Percentiles rank a stretch among this genome's conserved stretches.
Evolutionary conservation across 2,113 vertebrate species (phyloP).

Genomic region (Tiliqua scincoides): DNA sequence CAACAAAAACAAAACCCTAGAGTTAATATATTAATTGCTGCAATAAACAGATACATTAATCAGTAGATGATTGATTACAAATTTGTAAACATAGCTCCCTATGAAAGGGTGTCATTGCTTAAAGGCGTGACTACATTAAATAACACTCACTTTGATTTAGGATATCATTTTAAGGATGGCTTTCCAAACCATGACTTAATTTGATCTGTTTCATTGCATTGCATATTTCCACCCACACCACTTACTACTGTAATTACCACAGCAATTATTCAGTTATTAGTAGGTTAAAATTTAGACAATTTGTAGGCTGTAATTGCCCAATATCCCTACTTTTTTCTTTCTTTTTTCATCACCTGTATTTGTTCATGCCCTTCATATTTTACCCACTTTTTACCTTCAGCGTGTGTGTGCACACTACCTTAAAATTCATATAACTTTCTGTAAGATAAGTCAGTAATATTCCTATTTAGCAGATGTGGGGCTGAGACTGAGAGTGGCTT

Average conservation of each 20-base stretch:
- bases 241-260: not conserved
- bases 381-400: not conserved
- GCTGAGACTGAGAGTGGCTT: not conserved
- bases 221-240: not conserved
- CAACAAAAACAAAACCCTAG: not conserved
- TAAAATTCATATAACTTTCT: not conserved
- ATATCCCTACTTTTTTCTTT: not conserved
- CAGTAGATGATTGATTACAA: conserved; percentile 6
- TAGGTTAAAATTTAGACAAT: not conserved
- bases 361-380: not conserved
- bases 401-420: too few species aligned
- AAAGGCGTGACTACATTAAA: not conserved
- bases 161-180: not conserved
- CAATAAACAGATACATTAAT: conserved; percentile 16
- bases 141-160: not conserved
- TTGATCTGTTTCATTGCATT: not conserved
- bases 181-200: not conserved
- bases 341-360: not conserved
- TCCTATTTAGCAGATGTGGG: not conserved
- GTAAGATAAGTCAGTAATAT: not conserved
- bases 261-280: not conserved
- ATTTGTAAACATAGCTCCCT: not conserved
- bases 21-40: conserved; percentile 13
- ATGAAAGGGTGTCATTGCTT: not conserved
- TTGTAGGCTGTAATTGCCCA: not conserved